These are phyloP conservation scores for Smutsia gigantea DNA, from an alignment of 2,797 vertebrate genomes.

Conservation along the genomic window DNA sequence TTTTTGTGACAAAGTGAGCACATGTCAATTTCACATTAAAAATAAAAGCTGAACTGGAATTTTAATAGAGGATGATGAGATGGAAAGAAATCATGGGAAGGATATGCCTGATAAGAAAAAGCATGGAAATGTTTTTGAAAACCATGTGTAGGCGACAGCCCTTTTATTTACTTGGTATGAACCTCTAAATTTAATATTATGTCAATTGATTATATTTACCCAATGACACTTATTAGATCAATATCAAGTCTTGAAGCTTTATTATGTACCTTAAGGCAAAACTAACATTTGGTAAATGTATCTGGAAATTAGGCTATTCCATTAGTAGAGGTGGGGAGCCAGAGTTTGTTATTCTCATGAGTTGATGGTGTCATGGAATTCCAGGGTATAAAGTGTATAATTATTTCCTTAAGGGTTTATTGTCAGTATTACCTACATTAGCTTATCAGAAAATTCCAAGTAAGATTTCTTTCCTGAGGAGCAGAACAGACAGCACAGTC, in stretches of 20 bases:
- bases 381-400: not conserved
- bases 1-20: not conserved
- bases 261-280: not conserved
- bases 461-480: slow-evolving; percentile 52
- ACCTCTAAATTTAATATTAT: not conserved
- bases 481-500: not conserved
- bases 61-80: not conserved
- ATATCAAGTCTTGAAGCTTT: not conserved
- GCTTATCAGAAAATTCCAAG: slow-evolving; percentile 50
- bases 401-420: not conserved
- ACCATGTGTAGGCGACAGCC: not conserved
- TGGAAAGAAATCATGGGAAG: not conserved
- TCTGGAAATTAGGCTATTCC: slow-evolving; percentile 39
- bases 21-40: not conserved
- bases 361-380: slow-evolving; percentile 40
- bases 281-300: not conserved
- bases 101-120: not conserved
- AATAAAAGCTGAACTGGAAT: not conserved
- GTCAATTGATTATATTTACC: not conserved
- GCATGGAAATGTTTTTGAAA: not conserved
- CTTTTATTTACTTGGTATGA: not conserved
- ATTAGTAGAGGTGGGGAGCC: not conserved
- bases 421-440: slow-evolving; percentile 22
- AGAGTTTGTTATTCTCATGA: slow-evolving; percentile 8
- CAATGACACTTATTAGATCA: not conserved